Evolutionary conservation across 2,797 vertebrate species (phyloP).

Genomic region (Ptychadena robeensis): DNA sequence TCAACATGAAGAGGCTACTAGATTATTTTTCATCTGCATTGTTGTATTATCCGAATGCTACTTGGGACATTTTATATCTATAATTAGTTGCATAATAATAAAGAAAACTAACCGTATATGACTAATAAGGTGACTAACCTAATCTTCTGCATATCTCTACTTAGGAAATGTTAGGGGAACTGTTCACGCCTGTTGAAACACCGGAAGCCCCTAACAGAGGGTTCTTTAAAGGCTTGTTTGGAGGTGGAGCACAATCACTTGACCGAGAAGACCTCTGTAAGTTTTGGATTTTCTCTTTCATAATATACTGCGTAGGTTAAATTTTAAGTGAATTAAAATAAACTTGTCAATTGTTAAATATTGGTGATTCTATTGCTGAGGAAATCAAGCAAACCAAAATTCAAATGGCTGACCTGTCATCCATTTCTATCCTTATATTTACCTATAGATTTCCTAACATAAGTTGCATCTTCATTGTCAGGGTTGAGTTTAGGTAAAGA

Average conservation of each 20-base stretch:
- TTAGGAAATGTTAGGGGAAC: conserved; percentile 97
- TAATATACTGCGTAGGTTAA: neutral
- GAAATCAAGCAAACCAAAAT: too few species aligned
- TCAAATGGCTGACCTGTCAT: too few species aligned
- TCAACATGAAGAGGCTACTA: too few species aligned
- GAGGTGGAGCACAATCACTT: conserved; percentile 94
- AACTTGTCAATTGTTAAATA: too few species aligned
- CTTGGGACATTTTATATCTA: neutral
- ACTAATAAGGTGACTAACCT: too few species aligned
- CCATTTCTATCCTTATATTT: too few species aligned
- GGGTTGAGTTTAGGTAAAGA: too few species aligned
- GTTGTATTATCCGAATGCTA: neutral
- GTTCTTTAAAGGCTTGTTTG: conserved; percentile 98
- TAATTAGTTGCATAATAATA: too few species aligned
- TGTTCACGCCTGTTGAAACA: conserved; percentile 97
- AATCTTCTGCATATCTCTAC: conserved; percentile 44
- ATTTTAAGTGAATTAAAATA: neutral
- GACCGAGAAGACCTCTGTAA: conserved; percentile 97
- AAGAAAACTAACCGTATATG: neutral
- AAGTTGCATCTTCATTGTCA: too few species aligned
- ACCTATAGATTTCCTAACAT: too few species aligned
- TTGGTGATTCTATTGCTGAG: too few species aligned
- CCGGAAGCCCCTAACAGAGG: conserved; percentile 97
- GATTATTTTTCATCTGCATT: neutral
- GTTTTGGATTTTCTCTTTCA: conserved; percentile 64